Base-by-base conservation (phyloP, 2,113 vertebrate species). In the Sprattus sprattus region DNA sequence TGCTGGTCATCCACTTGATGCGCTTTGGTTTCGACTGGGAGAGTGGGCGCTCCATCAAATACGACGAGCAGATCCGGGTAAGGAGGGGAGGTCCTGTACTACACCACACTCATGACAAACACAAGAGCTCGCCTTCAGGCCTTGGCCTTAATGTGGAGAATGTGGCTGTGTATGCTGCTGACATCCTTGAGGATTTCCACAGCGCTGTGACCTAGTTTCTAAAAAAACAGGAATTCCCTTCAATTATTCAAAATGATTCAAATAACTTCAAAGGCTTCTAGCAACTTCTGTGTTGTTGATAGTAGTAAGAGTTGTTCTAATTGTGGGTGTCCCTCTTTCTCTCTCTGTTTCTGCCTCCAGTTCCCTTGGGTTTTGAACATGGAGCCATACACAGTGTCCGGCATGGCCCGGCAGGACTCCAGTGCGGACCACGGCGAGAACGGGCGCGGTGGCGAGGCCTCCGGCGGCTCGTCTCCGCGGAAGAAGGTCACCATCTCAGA, bases 21-120 rank as follows among this genome's bases (percentile, higher is more conserved):
- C 97, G 99, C 83, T 99, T 99, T 82, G 98, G 99, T 88, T 99
- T 99, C 85, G 98, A 99, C 88, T 99, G 99, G 98, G 99, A 99
- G 86, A 99, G 98, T 0, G 99, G 97, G 1, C 97, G 98, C 39
- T 99, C 98, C 89, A 99, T 99, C 91, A 99, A 99, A 93, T 99
- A 99, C 0, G 99, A 99, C 84, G 99, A 99, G 85, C 99, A 99
- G 93, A 99, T 99, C 85, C 94, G 96, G 95, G 98, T 99, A 95
- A 96, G 89, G 39, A 39, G 39, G 39, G 39, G 39, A 39, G 39
- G 52, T 83, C 83, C 28, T 20, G 54, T 60, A 6, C 46, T 47
- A 10, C 9, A 2, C 52, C 50, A 52, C 50, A 15, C 50, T 52
- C n/a, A 7, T 22, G 5, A 8, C 6, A n/a, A 64, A 6, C 60